Conservation (phyloP, 2,888 invertebrate genomes). For the Dione vanillae region DNA sequence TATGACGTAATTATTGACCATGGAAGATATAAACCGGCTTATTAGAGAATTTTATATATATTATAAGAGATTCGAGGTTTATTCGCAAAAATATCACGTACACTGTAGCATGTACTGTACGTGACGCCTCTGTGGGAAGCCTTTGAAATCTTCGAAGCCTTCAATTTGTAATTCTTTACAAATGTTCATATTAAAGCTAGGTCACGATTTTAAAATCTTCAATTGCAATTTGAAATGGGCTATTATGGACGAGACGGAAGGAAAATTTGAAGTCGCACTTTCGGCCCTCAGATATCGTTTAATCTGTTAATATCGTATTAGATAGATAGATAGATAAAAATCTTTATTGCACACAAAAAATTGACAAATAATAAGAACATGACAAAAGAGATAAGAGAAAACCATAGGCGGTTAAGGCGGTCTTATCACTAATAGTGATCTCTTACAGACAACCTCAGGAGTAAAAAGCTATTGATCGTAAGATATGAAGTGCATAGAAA, state of each 20-base stretch:
- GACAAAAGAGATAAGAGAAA: no score
- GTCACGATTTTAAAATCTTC: conserved; percentile 12
- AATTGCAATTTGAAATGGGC: background rate
- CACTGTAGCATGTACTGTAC: conserved; percentile 17
- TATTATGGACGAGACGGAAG: background rate
- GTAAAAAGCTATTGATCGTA: no score
- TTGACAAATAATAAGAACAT: no score
- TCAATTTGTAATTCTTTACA: conserved; percentile 38
- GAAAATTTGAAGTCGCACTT: background rate
- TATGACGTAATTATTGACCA: background rate
- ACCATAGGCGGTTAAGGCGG: no score
- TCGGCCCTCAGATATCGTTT: background rate
- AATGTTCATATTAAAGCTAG: conserved; percentile 29
- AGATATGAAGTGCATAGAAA: no score
- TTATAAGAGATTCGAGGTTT: conserved; percentile 27
- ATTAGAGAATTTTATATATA: conserved; percentile 1
- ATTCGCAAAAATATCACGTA: conserved; percentile 46
- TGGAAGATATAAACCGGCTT: background rate
- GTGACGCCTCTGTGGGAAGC: conserved; percentile 30
- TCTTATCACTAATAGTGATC: no score
- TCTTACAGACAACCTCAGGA: no score
- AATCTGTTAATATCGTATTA: no score
- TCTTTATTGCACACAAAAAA: no score
- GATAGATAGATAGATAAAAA: no score
- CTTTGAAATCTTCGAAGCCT: conserved; percentile 20